These are phyloP conservation scores for Cherax quadricarinatus DNA, from an alignment of 1,140 invertebrate genomes.

Conservation along the genomic window DNA sequence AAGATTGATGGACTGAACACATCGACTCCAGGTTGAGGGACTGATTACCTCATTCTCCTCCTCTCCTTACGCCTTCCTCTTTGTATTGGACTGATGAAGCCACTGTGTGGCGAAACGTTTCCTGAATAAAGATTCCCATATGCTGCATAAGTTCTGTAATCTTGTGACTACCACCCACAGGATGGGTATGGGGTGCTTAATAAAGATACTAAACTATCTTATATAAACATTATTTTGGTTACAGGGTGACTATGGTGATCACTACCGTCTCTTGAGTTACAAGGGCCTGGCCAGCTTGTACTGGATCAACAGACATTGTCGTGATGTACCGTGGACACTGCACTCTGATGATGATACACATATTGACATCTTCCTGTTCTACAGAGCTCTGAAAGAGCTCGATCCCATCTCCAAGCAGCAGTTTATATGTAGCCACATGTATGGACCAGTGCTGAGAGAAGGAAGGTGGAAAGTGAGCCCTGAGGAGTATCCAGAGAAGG, in stretches of 20 bases:
- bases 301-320: slow-evolving; percentile 39
- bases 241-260: slow-evolving; percentile 51
- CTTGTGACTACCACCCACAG: no score
- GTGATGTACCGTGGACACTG: slow-evolving; percentile 35
- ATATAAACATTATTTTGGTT: no score
- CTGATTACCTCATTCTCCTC: no score
- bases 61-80: no score
- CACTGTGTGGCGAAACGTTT: no score
- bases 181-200: no score
- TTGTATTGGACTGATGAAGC: no score
- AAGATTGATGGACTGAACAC: no score
- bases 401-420: not conserved
- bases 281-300: slow-evolving; percentile 30
- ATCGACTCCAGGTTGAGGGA: no score
- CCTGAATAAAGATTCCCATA: no score
- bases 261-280: slow-evolving; percentile 49
- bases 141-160: no score
- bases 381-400: not conserved
- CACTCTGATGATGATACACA: slow-evolving; percentile 51
- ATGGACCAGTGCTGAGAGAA: slow-evolving; percentile 17
- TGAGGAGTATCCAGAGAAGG: slow-evolving; percentile 15
- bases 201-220: no score
- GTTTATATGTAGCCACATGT: slow-evolving; percentile 36
- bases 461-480: slow-evolving; percentile 27
- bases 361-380: slow-evolving; percentile 51